Evolutionary conservation across 2,797 vertebrate genomes (phyloP).

Genomic region (Epinephelus awoara): DNA sequence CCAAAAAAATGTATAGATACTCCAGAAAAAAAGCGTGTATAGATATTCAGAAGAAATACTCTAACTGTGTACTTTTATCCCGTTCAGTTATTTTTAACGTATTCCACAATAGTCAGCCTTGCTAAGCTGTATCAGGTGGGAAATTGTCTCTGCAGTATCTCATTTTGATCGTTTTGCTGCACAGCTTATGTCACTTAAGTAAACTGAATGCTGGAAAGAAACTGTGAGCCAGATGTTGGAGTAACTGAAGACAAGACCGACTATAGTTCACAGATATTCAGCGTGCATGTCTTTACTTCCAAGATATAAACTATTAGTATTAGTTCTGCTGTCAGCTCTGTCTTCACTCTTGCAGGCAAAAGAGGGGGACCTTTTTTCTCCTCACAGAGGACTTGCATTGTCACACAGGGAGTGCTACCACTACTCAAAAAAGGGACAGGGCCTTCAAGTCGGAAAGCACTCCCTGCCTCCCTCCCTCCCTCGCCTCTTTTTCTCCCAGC

Average conservation of each 20-base stretch:
- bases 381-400: slow-evolving; percentile 58
- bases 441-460: slow-evolving; percentile 69
- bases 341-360: slow-evolving; percentile 47
- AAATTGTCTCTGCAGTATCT: slow-evolving; percentile 54
- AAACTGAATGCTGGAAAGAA: slow-evolving; percentile 40
- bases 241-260: slow-evolving; percentile 38
- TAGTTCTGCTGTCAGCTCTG: slow-evolving; percentile 61
- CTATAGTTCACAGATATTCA: slow-evolving; percentile 55
- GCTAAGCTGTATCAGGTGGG: slow-evolving; percentile 10
- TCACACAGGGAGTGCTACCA: slow-evolving; percentile 73
- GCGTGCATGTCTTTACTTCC: slow-evolving; percentile 48
- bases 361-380: slow-evolving; percentile 55
- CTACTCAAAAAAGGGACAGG: slow-evolving; percentile 71
- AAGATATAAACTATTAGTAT: slow-evolving; percentile 60
- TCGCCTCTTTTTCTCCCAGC: slow-evolving; percentile 56
- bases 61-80: slow-evolving; percentile 24
- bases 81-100: slow-evolving; percentile 34
- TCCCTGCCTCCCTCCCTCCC: slow-evolving; percentile 30
- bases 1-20: slow-evolving; percentile 42
- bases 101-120: slow-evolving; percentile 16
- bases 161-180: slow-evolving; percentile 53
- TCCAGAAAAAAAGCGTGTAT: slow-evolving; percentile 17
- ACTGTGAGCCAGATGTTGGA: slow-evolving; percentile 49
- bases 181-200: slow-evolving; percentile 39
- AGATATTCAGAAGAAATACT: slow-evolving; percentile 30